Evolutionary conservation across 1,140 invertebrate species (phyloP), one percentile per base, ranked within the genome.

Genomic region (Theocolax elegans): DNA sequence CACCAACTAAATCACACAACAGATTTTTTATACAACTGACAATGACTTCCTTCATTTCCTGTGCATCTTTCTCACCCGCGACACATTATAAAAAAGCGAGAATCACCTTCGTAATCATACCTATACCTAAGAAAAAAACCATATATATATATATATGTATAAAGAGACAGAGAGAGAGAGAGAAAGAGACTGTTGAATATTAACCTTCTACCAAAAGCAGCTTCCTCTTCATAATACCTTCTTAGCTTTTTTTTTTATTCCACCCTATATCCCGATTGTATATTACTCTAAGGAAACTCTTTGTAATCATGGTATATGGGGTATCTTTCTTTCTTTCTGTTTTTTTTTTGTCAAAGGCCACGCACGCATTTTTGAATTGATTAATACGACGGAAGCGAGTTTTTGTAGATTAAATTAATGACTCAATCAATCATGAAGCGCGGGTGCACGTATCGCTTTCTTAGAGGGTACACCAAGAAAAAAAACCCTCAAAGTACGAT

Each of bases 1-100:
- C n/a, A n/a, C n/a, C n/a, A n/a, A n/a, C n/a, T n/a, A n/a, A n/a
- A n/a, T n/a, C n/a, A n/a, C n/a, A n/a, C n/a, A n/a, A n/a, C n/a
- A n/a, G n/a, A n/a, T n/a, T n/a, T n/a, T n/a, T n/a, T n/a, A n/a
- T n/a, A n/a, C n/a, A n/a, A n/a, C n/a, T n/a, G n/a, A n/a, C n/a
- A n/a, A n/a, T n/a, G n/a, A n/a, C n/a, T n/a, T n/a, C n/a, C n/a
- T 72, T 15, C 72, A 72, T 17, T 35, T 48, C 15, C 44, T 48
- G 17, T 17, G 19, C 25, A 40, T 31, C 10, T 35, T 3, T 25
- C 12, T 35, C 19, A 35, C 38, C 23, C 48, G 21, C 21, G 48
- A 6, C 21, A 44, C n/a, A 17, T 17, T 44, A 44, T 44, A 44
- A 44, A 49, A 49, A 49, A 19, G 4, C 13, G 46, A 6, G 46